These are phyloP conservation scores for Lepus townsendii DNA, from an alignment of 2,797 vertebrate genomes.

Conservation along the genomic window DNA sequence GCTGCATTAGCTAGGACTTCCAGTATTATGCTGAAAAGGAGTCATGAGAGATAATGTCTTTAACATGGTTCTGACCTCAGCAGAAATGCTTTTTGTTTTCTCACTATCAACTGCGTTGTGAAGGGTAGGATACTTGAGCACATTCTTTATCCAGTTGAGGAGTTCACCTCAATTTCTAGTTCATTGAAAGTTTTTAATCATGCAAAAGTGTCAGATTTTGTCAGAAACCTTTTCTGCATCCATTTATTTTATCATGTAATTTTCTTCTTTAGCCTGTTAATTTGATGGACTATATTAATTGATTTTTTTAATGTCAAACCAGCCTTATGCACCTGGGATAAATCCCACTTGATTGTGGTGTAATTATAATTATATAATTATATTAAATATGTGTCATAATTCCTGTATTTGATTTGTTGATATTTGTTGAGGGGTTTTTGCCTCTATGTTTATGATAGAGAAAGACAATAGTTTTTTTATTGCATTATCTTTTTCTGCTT, in stretches of 20 bases:
- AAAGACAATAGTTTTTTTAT: too few species aligned
- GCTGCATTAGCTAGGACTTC: not conserved
- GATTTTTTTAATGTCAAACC: not conserved
- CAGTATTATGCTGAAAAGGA: not conserved
- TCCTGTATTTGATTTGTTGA: not conserved
- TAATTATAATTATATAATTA: too few species aligned
- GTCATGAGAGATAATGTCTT: too few species aligned
- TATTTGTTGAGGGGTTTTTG: not conserved
- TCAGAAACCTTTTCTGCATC: not conserved
- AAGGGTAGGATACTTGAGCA: not conserved
- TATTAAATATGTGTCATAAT: not conserved
- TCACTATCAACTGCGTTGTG: not conserved
- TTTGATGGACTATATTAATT: not conserved
- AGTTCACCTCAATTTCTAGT: not conserved
- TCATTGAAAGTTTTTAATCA: not conserved
- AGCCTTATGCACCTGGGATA: not conserved
- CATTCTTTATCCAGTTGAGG: not conserved
- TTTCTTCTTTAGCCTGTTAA: not conserved
- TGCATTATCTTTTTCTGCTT: too few species aligned
- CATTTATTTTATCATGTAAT: not conserved
- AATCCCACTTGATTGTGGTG: not conserved
- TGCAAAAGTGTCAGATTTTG: not conserved
- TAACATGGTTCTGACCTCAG: not conserved
- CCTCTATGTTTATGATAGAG: too few species aligned
- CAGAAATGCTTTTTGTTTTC: not conserved